These are phyloP conservation scores for Drosophila virilis DNA, from an alignment of 1,140 invertebrate species.

Conservation along the genomic window DNA sequence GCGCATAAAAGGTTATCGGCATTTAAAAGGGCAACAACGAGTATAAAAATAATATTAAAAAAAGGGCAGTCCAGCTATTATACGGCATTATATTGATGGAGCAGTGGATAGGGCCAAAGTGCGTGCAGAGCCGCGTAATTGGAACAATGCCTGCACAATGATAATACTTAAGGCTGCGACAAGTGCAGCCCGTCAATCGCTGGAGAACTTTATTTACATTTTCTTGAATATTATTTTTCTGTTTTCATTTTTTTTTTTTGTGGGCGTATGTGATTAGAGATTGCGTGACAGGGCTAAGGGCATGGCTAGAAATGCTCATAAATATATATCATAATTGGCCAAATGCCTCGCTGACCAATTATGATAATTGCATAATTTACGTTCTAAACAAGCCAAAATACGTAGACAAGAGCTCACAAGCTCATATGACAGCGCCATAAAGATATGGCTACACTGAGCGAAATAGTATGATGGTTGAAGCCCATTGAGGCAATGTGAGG, in stretches of 20 bases:
- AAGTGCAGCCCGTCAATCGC: constrained; percentile 52
- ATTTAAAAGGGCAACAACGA: constrained; percentile 70
- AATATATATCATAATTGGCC: constrained; percentile 79
- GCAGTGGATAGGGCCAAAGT: constrained; percentile 50
- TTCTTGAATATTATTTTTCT: constrained; percentile 9
- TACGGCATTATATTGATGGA: constrained; percentile 67
- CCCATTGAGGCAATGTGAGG: no score
- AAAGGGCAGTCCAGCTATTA: constrained; percentile 56
- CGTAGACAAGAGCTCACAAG: constrained; percentile 52
- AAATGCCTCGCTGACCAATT: constrained; percentile 73
- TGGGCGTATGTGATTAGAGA: constrained; percentile 44
- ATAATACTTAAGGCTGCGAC: constrained; percentile 45
- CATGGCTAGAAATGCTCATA: constrained; percentile 44
- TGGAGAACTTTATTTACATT: constrained; percentile 37
- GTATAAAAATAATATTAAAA: constrained; percentile 32
- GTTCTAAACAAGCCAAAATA: constrained; percentile 77
- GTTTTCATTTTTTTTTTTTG: background rate
- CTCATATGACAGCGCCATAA: constrained; percentile 67
- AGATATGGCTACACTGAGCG: constrained; percentile 49
- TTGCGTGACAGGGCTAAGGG: constrained; percentile 58
- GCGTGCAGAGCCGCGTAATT: constrained; percentile 77
- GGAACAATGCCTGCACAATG: constrained; percentile 72
- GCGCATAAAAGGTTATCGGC: constrained; percentile 79
- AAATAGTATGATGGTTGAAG: constrained; percentile 12
- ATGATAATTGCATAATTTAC: constrained; percentile 82